Conservation (phyloP, 2,797 vertebrate species). For the Steatocranus sp. region DNA sequence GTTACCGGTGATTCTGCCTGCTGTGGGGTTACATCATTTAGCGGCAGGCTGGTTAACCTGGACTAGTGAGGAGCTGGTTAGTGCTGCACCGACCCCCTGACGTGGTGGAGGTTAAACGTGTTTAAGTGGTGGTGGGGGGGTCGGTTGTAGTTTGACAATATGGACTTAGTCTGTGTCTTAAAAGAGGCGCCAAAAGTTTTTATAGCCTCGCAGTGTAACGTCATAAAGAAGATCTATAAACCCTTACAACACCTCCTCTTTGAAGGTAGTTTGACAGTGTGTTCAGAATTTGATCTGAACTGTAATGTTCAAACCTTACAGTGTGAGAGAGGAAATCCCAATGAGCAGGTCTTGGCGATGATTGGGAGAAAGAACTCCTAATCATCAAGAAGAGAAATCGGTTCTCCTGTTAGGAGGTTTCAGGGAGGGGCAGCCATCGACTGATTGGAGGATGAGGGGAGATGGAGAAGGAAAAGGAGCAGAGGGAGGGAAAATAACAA, state of each 20-base stretch:
- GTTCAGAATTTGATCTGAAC: neutral
- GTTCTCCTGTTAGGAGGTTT: neutral
- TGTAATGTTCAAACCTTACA: neutral
- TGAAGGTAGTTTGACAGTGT: neutral
- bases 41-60: neutral
- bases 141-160: neutral
- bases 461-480: neutral
- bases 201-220: neutral
- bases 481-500: neutral
- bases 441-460: neutral
- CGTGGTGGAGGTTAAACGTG: neutral
- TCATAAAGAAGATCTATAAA: neutral
- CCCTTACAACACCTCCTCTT: neutral
- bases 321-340: neutral
- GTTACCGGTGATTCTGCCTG: neutral
- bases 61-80: neutral
- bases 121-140: neutral
- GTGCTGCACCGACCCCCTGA: neutral
- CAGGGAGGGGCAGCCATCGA: neutral
- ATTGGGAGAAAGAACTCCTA: neutral
- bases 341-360: neutral
- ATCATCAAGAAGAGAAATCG: neutral
- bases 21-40: neutral
- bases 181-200: conserved; percentile 61
- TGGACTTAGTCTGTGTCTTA: conserved; percentile 31